A percentile compares a stretch with the other conserved stretches of the same genome.
phyloP scores from a whole-genome alignment of 2,888 invertebrate species.

The Mamestra brassicae region DNA sequence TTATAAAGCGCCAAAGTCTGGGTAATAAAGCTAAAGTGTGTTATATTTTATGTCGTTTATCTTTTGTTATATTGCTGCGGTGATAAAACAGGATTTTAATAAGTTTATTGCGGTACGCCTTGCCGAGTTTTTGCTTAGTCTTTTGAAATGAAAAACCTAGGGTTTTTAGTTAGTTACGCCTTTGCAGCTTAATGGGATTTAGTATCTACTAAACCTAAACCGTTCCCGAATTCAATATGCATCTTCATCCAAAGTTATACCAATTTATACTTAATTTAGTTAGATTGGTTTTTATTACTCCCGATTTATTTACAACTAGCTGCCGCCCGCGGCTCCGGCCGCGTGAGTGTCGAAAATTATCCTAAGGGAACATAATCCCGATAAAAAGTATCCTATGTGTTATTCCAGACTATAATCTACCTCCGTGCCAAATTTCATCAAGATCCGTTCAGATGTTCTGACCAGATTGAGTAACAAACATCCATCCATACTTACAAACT shows the following conservation, averaged over 20 bases:
- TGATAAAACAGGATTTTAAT: slow-evolving; percentile 39
- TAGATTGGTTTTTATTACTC: not conserved
- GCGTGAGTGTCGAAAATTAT: no score
- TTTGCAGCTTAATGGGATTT: not conserved
- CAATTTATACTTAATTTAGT: no score
- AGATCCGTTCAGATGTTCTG: no score
- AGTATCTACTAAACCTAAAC: not conserved
- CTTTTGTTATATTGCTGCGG: slow-evolving; percentile 44
- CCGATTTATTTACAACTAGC: no score
- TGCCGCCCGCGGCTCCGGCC: no score
- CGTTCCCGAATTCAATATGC: no score
- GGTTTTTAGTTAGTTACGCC: not conserved
- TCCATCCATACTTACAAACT: no score
- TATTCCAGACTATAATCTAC: no score
- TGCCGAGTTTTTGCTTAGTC: slow-evolving; percentile 2
- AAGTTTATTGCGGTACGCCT: slow-evolving; percentile 29
- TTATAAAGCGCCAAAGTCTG: slow-evolving; percentile 41
- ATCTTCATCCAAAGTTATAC: not conserved
- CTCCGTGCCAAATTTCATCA: no score
- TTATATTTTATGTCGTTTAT: slow-evolving; percentile 36
- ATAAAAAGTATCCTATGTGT: no score
- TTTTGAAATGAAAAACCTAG: slow-evolving; percentile 19
- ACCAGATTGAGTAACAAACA: no score
- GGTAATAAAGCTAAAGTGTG: slow-evolving; percentile 40
- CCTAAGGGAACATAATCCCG: no score